Conservation (phyloP, 2,888 invertebrate species). For the Blomia tropicalis region DNA sequence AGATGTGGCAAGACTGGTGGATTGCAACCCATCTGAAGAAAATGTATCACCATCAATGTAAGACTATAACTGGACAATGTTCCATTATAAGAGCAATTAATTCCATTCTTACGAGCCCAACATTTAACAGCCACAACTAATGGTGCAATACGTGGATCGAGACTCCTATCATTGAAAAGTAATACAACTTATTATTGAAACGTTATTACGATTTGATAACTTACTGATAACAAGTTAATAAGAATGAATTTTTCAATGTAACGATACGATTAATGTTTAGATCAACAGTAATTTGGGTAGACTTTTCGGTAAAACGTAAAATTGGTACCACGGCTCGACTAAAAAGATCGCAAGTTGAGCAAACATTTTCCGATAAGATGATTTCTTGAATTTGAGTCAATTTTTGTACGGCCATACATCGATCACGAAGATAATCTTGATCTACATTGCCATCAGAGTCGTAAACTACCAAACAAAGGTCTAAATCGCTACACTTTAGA, state of each 20-base stretch:
- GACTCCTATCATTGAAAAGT: not conserved
- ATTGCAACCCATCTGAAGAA: slow-evolving; percentile 58
- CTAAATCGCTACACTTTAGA: slow-evolving; percentile 4
- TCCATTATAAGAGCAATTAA: slow-evolving; percentile 85
- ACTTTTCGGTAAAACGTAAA: slow-evolving; percentile 62
- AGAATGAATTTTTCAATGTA: slow-evolving; percentile 83
- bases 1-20: slow-evolving; percentile 68
- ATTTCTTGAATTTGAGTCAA: slow-evolving; percentile 8
- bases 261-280: slow-evolving; percentile 92
- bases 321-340: slow-evolving; percentile 95
- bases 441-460: not conserved
- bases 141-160: slow-evolving; percentile 87
- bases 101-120: slow-evolving; percentile 84
- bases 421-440: not conserved
- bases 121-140: slow-evolving; percentile 75
- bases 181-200: not conserved
- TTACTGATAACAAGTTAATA: slow-evolving; percentile 72
- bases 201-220: slow-evolving; percentile 33
- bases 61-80: slow-evolving; percentile 92
- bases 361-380: not conserved
- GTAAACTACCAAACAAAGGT: slow-evolving; percentile 18
- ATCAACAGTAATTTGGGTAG: slow-evolving; percentile 68
- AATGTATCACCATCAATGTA: slow-evolving; percentile 90
- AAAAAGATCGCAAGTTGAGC: slow-evolving; percentile 45
- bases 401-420: not conserved